Percentiles rank a stretch among this genome's conserved stretches.
Conservation (phyloP, 2,797 vertebrate genomes). For the Anniella stebbinsi region DNA sequence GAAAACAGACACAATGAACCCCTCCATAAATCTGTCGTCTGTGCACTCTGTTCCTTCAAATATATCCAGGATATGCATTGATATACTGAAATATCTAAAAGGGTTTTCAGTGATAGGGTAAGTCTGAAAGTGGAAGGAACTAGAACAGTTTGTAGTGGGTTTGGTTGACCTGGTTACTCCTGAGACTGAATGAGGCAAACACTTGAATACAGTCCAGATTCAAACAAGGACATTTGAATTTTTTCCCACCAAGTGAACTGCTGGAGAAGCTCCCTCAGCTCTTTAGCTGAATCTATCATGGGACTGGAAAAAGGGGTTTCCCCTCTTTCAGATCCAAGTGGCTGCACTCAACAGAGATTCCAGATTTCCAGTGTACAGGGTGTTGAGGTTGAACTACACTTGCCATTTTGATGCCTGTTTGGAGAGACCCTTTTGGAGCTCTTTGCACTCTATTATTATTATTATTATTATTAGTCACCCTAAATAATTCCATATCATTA, state of each 20-base stretch:
- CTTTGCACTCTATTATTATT: too few relatives aligned
- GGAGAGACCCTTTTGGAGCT: too few relatives aligned
- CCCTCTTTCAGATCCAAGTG: slow-evolving; percentile 36
- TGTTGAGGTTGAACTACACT: too few relatives aligned
- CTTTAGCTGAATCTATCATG: slow-evolving; percentile 40
- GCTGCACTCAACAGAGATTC: slow-evolving; percentile 25
- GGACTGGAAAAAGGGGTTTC: slow-evolving; percentile 40
- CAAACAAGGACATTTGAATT: slow-evolving; percentile 55
- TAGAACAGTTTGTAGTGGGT: background rate
- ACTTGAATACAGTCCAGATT: slow-evolving; percentile 51
- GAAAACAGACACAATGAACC: background rate
- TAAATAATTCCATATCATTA: too few relatives aligned
- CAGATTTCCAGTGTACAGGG: background rate
- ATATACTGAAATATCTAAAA: background rate
- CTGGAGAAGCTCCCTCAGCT: slow-evolving; percentile 55
- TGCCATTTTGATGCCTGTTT: too few relatives aligned
- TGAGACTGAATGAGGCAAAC: slow-evolving; percentile 26
- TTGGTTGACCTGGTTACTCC: slow-evolving; percentile 34
- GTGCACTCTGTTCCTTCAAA: slow-evolving; percentile 10
- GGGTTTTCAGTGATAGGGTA: slow-evolving; percentile 13
- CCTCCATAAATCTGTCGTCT: background rate
- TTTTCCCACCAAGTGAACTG: slow-evolving; percentile 50
- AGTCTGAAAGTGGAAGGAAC: slow-evolving; percentile 28
- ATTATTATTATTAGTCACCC: too few relatives aligned
- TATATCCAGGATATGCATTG: background rate